These are phyloP conservation scores for Crioceris asparagi DNA, from an alignment of 2,888 invertebrate genomes.

Conservation along the genomic window DNA sequence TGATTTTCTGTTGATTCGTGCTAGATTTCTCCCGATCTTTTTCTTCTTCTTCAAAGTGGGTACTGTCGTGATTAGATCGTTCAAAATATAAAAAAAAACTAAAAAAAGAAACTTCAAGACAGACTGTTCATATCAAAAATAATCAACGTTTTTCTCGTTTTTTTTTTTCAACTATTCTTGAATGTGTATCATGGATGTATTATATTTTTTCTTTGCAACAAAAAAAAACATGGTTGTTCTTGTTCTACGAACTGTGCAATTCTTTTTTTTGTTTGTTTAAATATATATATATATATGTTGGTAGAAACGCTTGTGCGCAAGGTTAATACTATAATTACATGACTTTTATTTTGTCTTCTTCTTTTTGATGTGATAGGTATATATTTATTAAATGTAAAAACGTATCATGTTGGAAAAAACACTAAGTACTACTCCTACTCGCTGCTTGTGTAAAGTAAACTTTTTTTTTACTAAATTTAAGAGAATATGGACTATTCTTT, in stretches of 20 bases:
- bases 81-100: background rate
- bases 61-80: background rate
- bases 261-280: too few relatives aligned
- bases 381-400: constrained; percentile 16
- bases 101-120: background rate
- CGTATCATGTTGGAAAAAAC: constrained; percentile 14
- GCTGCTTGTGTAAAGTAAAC: constrained; percentile 35
- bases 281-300: too few relatives aligned
- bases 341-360: constrained; percentile 10
- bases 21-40: too few relatives aligned
- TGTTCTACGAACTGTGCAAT: too few relatives aligned
- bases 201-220: too few relatives aligned
- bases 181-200: too few relatives aligned
- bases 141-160: background rate
- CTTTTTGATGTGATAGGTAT: constrained; percentile 20
- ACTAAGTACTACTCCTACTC: constrained; percentile 17
- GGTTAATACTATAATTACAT: constrained; percentile 1
- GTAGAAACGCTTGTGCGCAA: too few relatives aligned
- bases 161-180: background rate
- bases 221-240: too few relatives aligned
- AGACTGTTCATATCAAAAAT: background rate
- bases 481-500: constrained; percentile 40
- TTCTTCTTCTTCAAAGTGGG: background rate
- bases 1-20: too few relatives aligned
- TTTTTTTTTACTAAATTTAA: constrained; percentile 35